A percentile compares a stretch with the other conserved stretches of the same genome.
Conservation (phyloP, 2,888 invertebrate species). For the Pachycephus smyrnensis region DNA sequence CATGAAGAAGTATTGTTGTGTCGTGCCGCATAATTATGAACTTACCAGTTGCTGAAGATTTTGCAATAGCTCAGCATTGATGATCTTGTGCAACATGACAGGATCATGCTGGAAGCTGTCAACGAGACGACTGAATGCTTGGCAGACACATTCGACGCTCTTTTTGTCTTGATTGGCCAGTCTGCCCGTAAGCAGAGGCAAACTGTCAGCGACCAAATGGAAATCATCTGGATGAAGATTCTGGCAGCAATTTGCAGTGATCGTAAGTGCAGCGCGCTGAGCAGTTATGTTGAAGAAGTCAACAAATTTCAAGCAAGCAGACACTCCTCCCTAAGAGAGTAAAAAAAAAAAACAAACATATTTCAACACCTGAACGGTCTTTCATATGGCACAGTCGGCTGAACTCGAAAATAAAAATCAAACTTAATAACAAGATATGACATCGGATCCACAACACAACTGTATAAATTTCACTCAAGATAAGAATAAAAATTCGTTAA, state of each 20-base stretch:
- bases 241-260: constrained; percentile 98
- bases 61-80: constrained; percentile 89
- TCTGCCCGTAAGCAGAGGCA: constrained; percentile 85
- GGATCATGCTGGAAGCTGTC: constrained; percentile 97
- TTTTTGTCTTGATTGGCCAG: constrained; percentile 94
- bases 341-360: constrained; percentile 7
- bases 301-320: constrained; percentile 94
- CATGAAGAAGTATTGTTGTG: neutral
- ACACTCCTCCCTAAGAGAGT: constrained; percentile 85
- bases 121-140: constrained; percentile 95
- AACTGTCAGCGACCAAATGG: constrained; percentile 88
- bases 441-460: neutral
- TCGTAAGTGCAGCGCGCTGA: constrained; percentile 94
- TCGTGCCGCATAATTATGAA: constrained; percentile 13
- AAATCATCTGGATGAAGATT: constrained; percentile 95
- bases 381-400: neutral
- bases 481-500: neutral
- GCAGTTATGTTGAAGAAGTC: constrained; percentile 99
- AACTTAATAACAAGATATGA: neutral
- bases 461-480: neutral
- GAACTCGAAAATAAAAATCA: neutral
- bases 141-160: constrained; percentile 96
- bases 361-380: neutral
- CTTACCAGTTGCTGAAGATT: constrained; percentile 92
- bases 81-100: constrained; percentile 91